Evolutionary conservation across 1,140 invertebrate species (phyloP).

Genomic region (Drosophila orena): DNA sequence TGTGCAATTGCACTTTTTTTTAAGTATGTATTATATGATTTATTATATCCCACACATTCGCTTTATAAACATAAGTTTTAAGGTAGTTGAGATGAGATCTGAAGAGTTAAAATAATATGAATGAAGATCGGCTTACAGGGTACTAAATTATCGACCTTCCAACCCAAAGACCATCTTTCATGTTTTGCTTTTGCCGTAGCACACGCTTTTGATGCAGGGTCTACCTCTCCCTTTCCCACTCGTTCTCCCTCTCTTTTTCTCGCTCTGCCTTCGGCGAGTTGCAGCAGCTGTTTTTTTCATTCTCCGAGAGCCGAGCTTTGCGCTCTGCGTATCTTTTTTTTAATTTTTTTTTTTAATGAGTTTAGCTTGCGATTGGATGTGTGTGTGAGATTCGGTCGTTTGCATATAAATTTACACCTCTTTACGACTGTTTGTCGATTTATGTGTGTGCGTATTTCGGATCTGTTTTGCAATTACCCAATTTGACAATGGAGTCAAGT

Average conservation of each 20-base stretch:
- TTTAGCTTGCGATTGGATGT: slow-evolving; percentile 9
- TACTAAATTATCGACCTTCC: background rate
- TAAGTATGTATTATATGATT: too few species aligned
- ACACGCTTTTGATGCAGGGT: slow-evolving; percentile 6
- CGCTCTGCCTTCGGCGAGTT: slow-evolving; percentile 6
- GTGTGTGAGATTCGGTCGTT: slow-evolving; percentile 38
- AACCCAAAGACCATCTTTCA: background rate
- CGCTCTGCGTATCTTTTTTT: slow-evolving; percentile 6
- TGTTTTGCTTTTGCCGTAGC: slow-evolving; percentile 10
- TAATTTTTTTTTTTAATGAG: background rate
- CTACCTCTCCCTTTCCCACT: background rate
- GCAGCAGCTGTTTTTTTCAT: slow-evolving; percentile 32
- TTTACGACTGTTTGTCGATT: slow-evolving; percentile 59
- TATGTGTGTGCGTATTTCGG: slow-evolving; percentile 41
- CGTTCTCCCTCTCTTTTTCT: background rate
- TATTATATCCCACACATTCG: too few species aligned
- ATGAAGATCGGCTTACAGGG: slow-evolving; percentile 1
- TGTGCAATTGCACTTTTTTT: too few species aligned
- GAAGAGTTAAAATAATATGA: too few species aligned
- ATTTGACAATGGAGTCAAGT: slow-evolving; percentile 60
- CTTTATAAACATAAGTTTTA: too few species aligned
- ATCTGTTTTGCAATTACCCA: slow-evolving; percentile 64
- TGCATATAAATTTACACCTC: slow-evolving; percentile 81
- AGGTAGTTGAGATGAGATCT: too few species aligned
- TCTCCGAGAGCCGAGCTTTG: slow-evolving; percentile 22